These are phyloP conservation scores for Prinia subflava DNA, from an alignment of 2,113 vertebrate species.

Conservation along the genomic window DNA sequence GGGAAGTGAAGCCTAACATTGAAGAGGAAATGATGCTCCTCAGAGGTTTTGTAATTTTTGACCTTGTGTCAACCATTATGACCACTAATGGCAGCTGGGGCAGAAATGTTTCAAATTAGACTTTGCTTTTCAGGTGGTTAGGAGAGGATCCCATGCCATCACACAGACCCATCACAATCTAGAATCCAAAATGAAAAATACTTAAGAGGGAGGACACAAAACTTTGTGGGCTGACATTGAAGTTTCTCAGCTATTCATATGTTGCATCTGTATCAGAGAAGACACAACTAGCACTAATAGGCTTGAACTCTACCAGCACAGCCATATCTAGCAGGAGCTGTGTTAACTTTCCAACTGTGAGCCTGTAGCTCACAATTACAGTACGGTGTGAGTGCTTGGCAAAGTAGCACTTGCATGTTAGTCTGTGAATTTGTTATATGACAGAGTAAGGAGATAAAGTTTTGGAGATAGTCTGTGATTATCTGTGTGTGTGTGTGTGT, in stretches of 20 bases:
- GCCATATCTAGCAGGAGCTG: not conserved
- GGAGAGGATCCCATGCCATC: not conserved
- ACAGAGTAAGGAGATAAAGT: not conserved
- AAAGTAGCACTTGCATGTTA: not conserved
- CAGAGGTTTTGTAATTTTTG: conserved; percentile 73
- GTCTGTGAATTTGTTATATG: not conserved
- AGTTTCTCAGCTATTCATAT: not conserved
- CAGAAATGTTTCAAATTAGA: conserved; percentile 53
- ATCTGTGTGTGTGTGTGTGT: too few species aligned
- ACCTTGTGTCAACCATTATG: conserved; percentile 67
- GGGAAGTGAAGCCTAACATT: conserved; percentile 63
- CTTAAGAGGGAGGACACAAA: not conserved
- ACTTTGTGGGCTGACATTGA: not conserved
- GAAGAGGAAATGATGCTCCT: conserved; percentile 69
- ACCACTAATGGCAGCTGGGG: conserved; percentile 48
- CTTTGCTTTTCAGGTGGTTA: conserved; percentile 20
- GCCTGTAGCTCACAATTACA: not conserved
- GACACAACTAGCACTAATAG: not conserved
- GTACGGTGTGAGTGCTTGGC: fast-evolving
- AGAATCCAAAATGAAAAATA: not conserved
- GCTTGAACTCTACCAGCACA: not conserved
- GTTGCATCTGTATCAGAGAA: not conserved
- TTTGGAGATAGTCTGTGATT: not conserved
- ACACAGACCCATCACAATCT: not conserved
- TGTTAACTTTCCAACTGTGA: conserved; percentile 1